Evolutionary conservation across 2,888 invertebrate genomes (phyloP), one percentile per base, ranked within the genome.

Genomic region (Abrostola tripartita): DNA sequence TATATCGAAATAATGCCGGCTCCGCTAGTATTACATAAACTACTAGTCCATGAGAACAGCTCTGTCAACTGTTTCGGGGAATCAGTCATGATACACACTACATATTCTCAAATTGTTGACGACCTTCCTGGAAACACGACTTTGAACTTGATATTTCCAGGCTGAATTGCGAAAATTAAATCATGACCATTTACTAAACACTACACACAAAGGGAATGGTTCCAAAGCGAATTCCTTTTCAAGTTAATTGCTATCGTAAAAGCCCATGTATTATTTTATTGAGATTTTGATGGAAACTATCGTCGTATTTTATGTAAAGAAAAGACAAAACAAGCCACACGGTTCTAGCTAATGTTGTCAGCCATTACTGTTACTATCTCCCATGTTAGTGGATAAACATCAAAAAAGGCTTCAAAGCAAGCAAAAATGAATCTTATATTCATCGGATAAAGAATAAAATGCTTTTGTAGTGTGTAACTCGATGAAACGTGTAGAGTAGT

Each of bases 361-460:
- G 53, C 68, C 56, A 68, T 80, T 75, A 68, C 41, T 67, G 63
- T 65, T 70, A 58, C 60, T 14, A 61, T 70, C 65, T 42, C 61
- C 62, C 56, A 41, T 41, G 47, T 65, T 65, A 65, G 49, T 63
- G 44, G 47, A 10, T 44, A 47, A 53, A 73, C 62, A 71, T 76
- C 70, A 78, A 76, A 73, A 24, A 51, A 57, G 44, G 52, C 51
- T 14, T 6, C 5, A 0, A 9, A 37, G 2, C 56, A 66, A 59
- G 9, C 24, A 5, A 62, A 69, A 69, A 6, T 49, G n/a, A n/a
- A 52, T 61, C 41, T 50, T 74, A 10, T 38, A 0, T 0, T 1
- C 0, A 0, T 5, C n/a, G 0, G 1, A 52, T 52, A 56, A 14
- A 41, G 50, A 14, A n/a, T n/a, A 44, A 8, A 55, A 35, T 49